phyloP scores from a whole-genome alignment of 2,113 vertebrate genomes.

The Rhizomys pruinosus region DNA sequence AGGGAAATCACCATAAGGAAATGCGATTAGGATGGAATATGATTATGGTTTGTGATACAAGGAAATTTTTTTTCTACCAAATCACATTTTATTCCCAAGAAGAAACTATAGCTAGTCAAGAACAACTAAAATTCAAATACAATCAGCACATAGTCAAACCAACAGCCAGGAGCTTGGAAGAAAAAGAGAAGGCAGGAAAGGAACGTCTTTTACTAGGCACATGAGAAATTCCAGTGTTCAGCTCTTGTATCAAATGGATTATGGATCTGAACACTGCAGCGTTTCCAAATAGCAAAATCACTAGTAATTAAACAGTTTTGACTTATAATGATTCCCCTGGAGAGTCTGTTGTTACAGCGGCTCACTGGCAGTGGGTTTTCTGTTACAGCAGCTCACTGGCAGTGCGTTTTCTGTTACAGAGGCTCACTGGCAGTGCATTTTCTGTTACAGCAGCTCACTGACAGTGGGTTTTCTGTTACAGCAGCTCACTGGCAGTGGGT shows the following conservation, averaged over 20 bases:
- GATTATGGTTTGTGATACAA: background rate
- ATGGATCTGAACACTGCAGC: background rate
- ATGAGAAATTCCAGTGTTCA: constrained; percentile 17
- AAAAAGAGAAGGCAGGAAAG: background rate
- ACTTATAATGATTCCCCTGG: background rate
- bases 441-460: too few relatives aligned
- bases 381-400: too few relatives aligned
- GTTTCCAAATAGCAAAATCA: constrained; percentile 16
- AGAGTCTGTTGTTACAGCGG: background rate
- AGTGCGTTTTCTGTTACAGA: too few relatives aligned
- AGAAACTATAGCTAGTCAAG: constrained; percentile 38
- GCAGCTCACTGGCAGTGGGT: too few relatives aligned
- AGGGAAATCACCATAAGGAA: background rate
- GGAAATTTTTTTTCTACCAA: constrained; percentile 30
- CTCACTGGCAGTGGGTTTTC: background rate
- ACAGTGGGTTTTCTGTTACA: too few relatives aligned
- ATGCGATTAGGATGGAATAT: constrained; percentile 30
- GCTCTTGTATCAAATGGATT: constrained; percentile 32
- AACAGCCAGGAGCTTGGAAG: background rate
- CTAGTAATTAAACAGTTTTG: background rate
- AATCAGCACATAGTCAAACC: constrained; percentile 38
- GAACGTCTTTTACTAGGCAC: background rate
- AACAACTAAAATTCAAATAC: constrained; percentile 52
- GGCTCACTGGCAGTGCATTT: too few relatives aligned
- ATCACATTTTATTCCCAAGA: constrained; percentile 51